Conservation (phyloP, 2,888 invertebrate genomes). For the Tenthredo distinguenda region DNA sequence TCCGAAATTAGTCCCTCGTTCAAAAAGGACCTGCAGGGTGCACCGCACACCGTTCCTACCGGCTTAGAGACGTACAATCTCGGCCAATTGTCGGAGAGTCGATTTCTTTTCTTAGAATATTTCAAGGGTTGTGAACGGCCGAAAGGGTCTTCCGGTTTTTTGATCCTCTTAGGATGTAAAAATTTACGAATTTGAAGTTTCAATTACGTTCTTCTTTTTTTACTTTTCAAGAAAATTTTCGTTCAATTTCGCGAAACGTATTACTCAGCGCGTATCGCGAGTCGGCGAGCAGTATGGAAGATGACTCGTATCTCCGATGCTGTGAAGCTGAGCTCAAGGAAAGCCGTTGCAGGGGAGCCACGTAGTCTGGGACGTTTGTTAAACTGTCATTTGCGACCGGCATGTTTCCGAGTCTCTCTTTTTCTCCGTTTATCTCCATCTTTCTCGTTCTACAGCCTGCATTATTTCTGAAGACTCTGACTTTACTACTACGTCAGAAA, state of each 20-base stretch:
- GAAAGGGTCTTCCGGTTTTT: conserved; percentile 15
- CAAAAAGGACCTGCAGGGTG: conserved; percentile 34
- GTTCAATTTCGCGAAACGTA: not conserved
- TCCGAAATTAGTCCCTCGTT: conserved; percentile 6
- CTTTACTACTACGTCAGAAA: not conserved
- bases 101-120: not conserved
- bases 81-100: not conserved
- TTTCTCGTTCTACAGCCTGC: not conserved
- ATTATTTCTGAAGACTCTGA: not conserved
- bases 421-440: conserved; percentile 8
- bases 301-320: not conserved
- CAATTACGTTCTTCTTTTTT: not conserved
- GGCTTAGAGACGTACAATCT: not conserved
- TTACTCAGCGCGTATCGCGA: not conserved
- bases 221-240: not conserved
- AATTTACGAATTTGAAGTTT: not conserved
- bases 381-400: conserved; percentile 44
- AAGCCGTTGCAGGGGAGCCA: conserved; percentile 24
- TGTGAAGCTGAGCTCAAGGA: not conserved
- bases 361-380: conserved; percentile 21
- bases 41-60: not conserved
- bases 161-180: not conserved
- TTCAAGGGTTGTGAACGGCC: not conserved
- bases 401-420: conserved; percentile 26
- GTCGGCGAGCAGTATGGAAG: not conserved